A percentile compares a stretch with the other conserved stretches of the same genome.
These are phyloP conservation scores for Meteorus colon DNA, from an alignment of 2,888 invertebrate species.

Conservation along the genomic window DNA sequence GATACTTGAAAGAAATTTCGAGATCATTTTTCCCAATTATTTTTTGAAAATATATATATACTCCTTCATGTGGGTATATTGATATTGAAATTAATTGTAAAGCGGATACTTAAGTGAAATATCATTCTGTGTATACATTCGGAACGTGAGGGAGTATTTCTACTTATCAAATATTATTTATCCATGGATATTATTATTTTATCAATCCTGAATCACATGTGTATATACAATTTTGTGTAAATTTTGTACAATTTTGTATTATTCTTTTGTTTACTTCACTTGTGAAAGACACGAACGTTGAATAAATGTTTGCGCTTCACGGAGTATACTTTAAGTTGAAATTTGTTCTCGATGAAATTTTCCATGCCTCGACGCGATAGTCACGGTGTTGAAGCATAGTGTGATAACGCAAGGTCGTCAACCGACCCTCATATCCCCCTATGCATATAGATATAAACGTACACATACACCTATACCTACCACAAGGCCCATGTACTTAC, in stretches of 20 bases:
- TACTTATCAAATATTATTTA: not conserved
- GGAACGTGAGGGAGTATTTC: not conserved
- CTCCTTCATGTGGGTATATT: not conserved
- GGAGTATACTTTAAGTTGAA: constrained; percentile 55
- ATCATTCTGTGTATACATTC: too few species aligned
- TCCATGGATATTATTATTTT: not conserved
- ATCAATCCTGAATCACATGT: not conserved
- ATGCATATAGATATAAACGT: constrained; percentile 11
- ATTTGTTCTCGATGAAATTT: constrained; percentile 57
- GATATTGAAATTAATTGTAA: not conserved
- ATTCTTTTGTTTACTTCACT: too few species aligned
- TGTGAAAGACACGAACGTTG: constrained; percentile 20
- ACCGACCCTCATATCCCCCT: constrained; percentile 54
- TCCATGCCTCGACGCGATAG: constrained; percentile 57
- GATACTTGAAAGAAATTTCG: not conserved
- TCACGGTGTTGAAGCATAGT: constrained; percentile 54
- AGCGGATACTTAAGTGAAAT: not conserved
- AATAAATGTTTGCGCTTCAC: constrained; percentile 36
- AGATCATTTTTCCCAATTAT: too few species aligned
- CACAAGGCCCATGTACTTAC: constrained; percentile 45
- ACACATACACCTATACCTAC: constrained; percentile 4
- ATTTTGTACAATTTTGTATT: too few species aligned
- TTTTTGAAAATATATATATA: too few species aligned
- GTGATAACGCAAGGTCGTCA: constrained; percentile 61
- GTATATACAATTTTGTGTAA: not conserved